Base-by-base conservation (phyloP, 1,140 invertebrate genomes). In the Gryllus bimaculatus region DNA sequence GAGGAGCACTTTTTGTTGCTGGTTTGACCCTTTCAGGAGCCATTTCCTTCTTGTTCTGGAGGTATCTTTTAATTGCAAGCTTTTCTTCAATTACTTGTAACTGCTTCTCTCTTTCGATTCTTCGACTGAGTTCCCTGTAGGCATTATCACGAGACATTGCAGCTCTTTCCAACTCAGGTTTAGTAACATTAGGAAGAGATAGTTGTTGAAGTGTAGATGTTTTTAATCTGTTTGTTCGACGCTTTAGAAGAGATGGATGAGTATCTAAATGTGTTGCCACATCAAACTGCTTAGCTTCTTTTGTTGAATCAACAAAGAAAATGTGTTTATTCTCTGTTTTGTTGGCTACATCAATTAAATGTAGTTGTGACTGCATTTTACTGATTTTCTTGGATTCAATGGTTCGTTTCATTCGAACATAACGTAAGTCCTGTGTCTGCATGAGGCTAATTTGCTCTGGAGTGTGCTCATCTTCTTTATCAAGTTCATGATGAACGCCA, bases 371-470 rank as follows among this genome's bases (percentile, higher is more conserved):
- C 86, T 97, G 93, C 26, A 99, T 84, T 83, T 92, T 92, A 80
- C 96, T 91, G 81, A 98, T 93, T 88, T 96, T 96, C 83, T 93
- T 95, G 0, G 89, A 86, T 87, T 99, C 98, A 48, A 96, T 89
- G 13, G 91, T 93, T 74, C 94, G 88, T 83, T 96, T 96, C 86
- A 93, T 93, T 39, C 90, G 89, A 8, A 99, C 90, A 84, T 99
- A 99, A 83, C 93, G 94, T 13, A 96, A 86, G 86, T 99, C 96
- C 86, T 97, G 95, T 0, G 94, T 94, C 84, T 95, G 89, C 94
- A 98, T 96, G 8, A 98, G 83, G 76, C 95, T 92, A 39, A 95
- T 86, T 85, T 98, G 96, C 54, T 96, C 93, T 0, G 89, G 85
- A 0, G 93, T 96, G 80, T 93, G 90, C 82, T 93, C 90, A 78